Percentiles rank a stretch among this genome's conserved stretches.
These are phyloP conservation scores for Lagopus muta DNA, from an alignment of 2,113 vertebrate genomes.

Conservation along the genomic window DNA sequence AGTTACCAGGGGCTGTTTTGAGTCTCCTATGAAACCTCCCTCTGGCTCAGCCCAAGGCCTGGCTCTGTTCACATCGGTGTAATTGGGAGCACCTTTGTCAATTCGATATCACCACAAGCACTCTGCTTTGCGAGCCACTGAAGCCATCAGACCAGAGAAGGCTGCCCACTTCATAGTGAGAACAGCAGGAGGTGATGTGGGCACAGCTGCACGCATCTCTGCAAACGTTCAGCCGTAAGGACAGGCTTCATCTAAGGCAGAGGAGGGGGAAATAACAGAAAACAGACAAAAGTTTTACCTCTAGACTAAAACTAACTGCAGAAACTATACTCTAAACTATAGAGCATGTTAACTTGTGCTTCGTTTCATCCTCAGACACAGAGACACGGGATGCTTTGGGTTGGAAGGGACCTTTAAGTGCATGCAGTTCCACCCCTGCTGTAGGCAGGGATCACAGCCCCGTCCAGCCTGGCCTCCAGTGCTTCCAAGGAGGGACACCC, in stretches of 20 bases:
- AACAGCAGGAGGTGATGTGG: neutral
- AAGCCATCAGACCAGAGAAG: neutral
- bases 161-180: neutral
- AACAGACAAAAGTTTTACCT: neutral
- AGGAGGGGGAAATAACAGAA: neutral
- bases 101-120: neutral
- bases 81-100: neutral
- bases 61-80: neutral
- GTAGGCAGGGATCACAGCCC: too few species aligned
- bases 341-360: neutral
- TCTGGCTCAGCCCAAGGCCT: neutral
- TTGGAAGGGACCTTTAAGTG: too few species aligned
- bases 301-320: neutral
- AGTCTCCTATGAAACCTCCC: neutral
- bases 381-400: too few species aligned
- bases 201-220: neutral
- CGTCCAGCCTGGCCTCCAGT: too few species aligned
- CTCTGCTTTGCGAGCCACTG: fast-evolving
- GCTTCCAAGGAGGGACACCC: too few species aligned
- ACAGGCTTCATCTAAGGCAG: neutral
- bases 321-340: neutral
- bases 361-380: neutral
- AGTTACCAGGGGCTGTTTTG: neutral
- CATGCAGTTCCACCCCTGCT: too few species aligned
- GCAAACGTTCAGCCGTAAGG: neutral